Percentiles rank a stretch among this genome's conserved stretches.
Conservation (phyloP, 2,113 vertebrate species). For the Chamaetylas fuelleborni region DNA sequence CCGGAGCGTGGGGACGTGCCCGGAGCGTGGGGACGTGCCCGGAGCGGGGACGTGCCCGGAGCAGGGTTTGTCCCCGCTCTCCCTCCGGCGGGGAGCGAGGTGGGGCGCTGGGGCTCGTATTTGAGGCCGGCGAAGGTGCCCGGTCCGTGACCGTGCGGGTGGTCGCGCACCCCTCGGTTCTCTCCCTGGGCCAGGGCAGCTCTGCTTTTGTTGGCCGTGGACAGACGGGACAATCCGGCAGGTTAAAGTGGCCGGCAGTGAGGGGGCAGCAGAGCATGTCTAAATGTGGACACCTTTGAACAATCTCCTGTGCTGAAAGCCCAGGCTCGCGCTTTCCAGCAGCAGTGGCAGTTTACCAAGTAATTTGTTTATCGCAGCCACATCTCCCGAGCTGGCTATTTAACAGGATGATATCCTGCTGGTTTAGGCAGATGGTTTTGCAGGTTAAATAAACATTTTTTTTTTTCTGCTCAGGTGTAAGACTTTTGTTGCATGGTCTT, state of each 20-base stretch:
- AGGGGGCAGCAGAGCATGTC: neutral
- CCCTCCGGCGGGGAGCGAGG: neutral
- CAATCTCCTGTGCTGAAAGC: neutral
- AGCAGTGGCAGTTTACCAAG: neutral
- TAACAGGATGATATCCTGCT: neutral
- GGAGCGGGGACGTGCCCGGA: too few relatives aligned
- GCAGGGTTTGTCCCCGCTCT: too few relatives aligned
- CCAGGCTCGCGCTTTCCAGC: accelerated
- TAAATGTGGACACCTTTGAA: accelerated
- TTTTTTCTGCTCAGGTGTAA: slow-evolving; percentile 72
- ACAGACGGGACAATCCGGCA: accelerated
- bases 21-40: too few relatives aligned
- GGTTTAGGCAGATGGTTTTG: too few relatives aligned
- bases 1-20: too few relatives aligned
- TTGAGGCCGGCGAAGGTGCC: neutral
- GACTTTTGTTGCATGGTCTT: slow-evolving; percentile 82
- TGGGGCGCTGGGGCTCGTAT: neutral
- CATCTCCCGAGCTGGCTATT: neutral
- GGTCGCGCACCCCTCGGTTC: neutral
- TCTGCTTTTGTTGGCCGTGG: neutral
- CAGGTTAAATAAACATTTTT: neutral
- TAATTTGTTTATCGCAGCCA: accelerated
- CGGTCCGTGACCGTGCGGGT: neutral
- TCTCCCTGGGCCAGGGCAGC: neutral
- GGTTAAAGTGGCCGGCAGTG: neutral